These are phyloP conservation scores for Eclectus roratus DNA, from an alignment of 2,113 vertebrate species.

Conservation along the genomic window DNA sequence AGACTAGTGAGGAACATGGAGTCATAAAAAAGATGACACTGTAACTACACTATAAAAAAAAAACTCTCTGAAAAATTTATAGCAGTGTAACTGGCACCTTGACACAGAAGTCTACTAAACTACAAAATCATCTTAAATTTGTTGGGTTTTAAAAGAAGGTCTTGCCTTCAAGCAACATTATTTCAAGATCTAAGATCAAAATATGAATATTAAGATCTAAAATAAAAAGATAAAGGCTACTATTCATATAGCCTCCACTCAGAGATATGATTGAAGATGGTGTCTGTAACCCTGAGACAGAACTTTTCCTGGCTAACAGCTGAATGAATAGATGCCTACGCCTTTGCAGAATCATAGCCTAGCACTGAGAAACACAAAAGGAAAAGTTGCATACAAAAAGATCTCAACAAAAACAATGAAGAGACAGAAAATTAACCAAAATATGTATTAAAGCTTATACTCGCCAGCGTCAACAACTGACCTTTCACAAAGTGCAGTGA, in stretches of 20 bases:
- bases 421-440: background rate
- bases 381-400: background rate
- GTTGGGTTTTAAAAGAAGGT: background rate
- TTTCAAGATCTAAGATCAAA: background rate
- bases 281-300: background rate
- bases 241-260: background rate
- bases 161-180: background rate
- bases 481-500: slow-evolving; percentile 84
- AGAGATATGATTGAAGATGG: fast-evolving
- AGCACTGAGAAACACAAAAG: background rate
- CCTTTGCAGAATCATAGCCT: background rate
- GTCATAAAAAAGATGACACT: background rate
- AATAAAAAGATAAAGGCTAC: background rate
- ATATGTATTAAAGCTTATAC: background rate
- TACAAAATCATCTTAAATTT: background rate
- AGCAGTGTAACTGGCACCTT: background rate
- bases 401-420: background rate
- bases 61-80: background rate
- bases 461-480: slow-evolving; percentile 25
- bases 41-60: background rate
- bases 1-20: background rate
- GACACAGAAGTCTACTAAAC: background rate
- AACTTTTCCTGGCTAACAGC: background rate
- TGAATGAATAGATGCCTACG: background rate
- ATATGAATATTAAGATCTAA: background rate